Evolutionary conservation across 37 sponge, comb jelly and placozoan genomes (phyloP).

Genomic region (Lycopodina hypogea): DNA sequence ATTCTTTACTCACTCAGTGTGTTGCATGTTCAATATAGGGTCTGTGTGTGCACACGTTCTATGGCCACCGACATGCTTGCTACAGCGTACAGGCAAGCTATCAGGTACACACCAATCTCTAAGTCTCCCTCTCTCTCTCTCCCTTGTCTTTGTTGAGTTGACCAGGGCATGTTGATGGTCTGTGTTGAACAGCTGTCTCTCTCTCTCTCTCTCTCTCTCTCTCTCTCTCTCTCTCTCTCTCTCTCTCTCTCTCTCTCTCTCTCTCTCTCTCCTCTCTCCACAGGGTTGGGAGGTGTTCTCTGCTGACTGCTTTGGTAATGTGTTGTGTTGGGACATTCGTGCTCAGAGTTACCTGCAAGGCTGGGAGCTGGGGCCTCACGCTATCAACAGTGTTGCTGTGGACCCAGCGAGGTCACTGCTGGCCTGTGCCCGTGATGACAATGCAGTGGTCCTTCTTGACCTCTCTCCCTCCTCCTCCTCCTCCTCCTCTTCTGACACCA

Average conservation of each 20-base stretch:
- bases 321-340: conserved; percentile 79
- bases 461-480: conserved; percentile 6
- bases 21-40: conserved; percentile 43
- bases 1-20: neutral
- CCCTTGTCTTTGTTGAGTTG: conserved; percentile 13
- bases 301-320: conserved; percentile 73
- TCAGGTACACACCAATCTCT: too few species aligned
- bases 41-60: conserved; percentile 87
- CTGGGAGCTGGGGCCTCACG: conserved; percentile 75
- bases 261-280: neutral
- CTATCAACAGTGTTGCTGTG: conserved; percentile 67
- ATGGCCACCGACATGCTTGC: conserved; percentile 88
- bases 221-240: neutral
- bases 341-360: neutral
- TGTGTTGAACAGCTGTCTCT: too few species aligned
- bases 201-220: neutral
- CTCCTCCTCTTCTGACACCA: too few species aligned
- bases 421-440: conserved; percentile 75
- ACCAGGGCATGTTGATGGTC: too few species aligned
- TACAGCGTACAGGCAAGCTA: conserved; percentile 55
- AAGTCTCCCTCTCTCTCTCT: neutral
- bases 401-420: conserved; percentile 74
- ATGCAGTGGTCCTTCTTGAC: conserved; percentile 49
- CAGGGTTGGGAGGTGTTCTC: conserved; percentile 59
- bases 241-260: neutral